These are phyloP conservation scores for Mantis religiosa DNA, from an alignment of 2,888 invertebrate genomes.

Conservation along the genomic window DNA sequence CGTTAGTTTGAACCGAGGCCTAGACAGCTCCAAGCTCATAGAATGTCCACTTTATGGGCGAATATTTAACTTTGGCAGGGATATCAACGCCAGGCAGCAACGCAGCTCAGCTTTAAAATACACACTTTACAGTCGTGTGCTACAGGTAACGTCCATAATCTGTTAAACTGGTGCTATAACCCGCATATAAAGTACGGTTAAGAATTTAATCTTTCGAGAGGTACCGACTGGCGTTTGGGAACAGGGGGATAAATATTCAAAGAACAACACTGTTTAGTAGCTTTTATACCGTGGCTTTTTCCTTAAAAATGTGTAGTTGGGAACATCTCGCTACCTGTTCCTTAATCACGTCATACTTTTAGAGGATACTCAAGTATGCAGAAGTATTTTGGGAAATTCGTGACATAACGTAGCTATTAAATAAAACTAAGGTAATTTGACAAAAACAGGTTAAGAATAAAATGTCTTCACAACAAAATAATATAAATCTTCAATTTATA, in stretches of 20 bases:
- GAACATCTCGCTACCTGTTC: background rate
- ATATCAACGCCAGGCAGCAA: background rate
- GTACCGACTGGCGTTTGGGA: background rate
- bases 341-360: too few species aligned
- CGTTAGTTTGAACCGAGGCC: background rate
- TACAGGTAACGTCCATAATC: background rate
- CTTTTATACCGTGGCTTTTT: background rate
- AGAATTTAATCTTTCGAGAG: constrained; percentile 5
- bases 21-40: background rate
- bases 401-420: too few species aligned
- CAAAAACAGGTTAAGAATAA: too few species aligned
- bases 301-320: background rate
- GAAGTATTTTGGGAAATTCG: too few species aligned
- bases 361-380: too few species aligned
- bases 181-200: constrained; percentile 8
- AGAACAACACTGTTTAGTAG: background rate
- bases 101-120: background rate
- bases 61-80: background rate
- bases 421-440: too few species aligned
- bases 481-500: too few species aligned
- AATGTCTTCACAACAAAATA: too few species aligned
- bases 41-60: background rate
- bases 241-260: background rate
- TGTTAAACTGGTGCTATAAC: background rate
- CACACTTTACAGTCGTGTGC: background rate